Conservation (phyloP, 2,797 vertebrate genomes). For the Clarias platycephalus region DNA sequence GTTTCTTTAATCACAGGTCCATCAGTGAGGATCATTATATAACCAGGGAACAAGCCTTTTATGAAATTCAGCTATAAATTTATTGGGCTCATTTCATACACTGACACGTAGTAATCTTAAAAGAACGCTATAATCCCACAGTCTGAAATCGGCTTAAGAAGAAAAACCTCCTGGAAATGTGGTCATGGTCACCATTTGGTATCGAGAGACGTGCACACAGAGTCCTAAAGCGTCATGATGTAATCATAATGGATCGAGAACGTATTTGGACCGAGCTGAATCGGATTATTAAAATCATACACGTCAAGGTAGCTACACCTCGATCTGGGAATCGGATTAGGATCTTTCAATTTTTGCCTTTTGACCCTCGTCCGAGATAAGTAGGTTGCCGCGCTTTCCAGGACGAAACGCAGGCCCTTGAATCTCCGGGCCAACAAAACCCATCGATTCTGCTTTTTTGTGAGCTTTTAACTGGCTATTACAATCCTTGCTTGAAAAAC, state of each 20-base stretch:
- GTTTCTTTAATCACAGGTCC: not conserved
- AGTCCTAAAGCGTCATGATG: not conserved
- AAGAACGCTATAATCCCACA: not conserved
- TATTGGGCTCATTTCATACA: not conserved
- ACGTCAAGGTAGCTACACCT: not conserved
- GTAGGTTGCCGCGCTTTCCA: constrained; percentile 9
- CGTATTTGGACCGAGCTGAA: not conserved
- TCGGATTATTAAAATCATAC: not conserved
- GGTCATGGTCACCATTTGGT: not conserved
- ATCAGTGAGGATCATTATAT: not conserved
- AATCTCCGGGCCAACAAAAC: not conserved
- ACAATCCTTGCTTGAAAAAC: not conserved
- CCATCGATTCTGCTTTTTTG: not conserved
- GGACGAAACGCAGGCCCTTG: not conserved
- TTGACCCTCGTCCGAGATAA: not conserved
- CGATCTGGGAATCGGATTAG: not conserved
- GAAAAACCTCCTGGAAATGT: not conserved
- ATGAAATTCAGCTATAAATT: not conserved
- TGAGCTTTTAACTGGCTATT: not conserved
- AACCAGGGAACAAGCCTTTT: not conserved
- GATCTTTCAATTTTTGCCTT: not conserved
- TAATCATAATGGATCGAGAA: not conserved
- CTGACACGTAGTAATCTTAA: not conserved
- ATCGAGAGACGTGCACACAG: not conserved
- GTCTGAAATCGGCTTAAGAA: not conserved